phyloP scores from a whole-genome alignment of 2,888 invertebrate species.

The Dolichopus griseipennis region DNA sequence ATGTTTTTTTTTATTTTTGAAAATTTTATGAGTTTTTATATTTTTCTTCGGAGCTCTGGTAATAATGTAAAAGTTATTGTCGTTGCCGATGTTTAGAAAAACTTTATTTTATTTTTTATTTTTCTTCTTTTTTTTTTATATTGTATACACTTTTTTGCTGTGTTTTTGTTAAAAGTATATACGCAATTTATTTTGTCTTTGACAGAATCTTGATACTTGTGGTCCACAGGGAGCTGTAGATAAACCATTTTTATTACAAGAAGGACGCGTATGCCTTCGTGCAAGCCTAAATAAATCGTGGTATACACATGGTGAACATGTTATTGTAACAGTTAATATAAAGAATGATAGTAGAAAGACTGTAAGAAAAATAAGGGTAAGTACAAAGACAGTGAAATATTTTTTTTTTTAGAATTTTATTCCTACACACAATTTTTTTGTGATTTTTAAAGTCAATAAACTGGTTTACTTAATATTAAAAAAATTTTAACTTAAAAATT shows the following conservation, averaged over 20 bases:
- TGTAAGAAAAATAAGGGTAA: constrained; percentile 73
- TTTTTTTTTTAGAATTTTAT: neutral
- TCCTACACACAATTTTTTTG: no score
- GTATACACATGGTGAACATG: constrained; percentile 74
- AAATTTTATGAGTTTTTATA: neutral
- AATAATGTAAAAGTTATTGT: constrained; percentile 4
- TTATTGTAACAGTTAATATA: constrained; percentile 64
- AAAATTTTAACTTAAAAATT: no score
- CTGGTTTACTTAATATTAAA: no score
- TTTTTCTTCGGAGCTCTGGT: neutral
- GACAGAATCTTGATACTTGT: constrained; percentile 40
- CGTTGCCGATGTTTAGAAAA: neutral
- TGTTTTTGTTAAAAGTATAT: no score
- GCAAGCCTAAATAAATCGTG: constrained; percentile 72
- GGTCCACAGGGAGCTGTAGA: constrained; percentile 64
- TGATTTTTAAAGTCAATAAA: no score
- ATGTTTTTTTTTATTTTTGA: neutral
- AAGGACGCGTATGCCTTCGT: constrained; percentile 69
- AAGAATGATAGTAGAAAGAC: constrained; percentile 77
- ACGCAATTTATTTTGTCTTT: constrained; percentile 12
- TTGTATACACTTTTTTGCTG: no score
- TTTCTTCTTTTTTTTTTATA: no score
- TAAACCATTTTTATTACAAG: constrained; percentile 77
- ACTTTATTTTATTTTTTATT: no score
- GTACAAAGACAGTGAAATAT: constrained; percentile 20